A percentile compares a stretch with the other conserved stretches of the same genome.
Conservation (phyloP, 2,113 vertebrate genomes). For the Fulmarus glacialis region DNA sequence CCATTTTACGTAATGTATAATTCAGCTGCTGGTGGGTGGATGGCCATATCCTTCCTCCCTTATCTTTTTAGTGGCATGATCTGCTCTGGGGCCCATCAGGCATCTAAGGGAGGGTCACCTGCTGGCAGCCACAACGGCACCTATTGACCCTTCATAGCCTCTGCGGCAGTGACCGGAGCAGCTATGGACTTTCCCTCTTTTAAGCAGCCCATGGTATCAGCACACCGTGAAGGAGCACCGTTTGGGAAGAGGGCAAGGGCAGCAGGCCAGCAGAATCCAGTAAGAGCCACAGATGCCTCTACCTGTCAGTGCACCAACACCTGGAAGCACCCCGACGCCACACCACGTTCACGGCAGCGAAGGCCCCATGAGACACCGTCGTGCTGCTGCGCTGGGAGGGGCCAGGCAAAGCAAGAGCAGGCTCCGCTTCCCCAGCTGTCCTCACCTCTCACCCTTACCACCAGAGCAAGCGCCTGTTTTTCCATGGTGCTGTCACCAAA, state of each 20-base stretch:
- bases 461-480: not conserved
- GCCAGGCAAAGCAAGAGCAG: not conserved
- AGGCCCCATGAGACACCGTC: not conserved
- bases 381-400: not conserved
- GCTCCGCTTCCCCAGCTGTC: not conserved
- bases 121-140: accelerated
- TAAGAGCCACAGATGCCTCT: not conserved
- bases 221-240: accelerated
- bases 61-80: not conserved
- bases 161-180: not conserved
- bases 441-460: not conserved
- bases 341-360: accelerated
- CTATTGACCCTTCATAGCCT: accelerated
- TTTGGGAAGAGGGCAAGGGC: not conserved
- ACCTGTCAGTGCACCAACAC: not conserved
- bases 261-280: not conserved
- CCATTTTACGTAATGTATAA: not conserved
- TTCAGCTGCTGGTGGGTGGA: not conserved
- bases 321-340: not conserved
- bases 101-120: not conserved
- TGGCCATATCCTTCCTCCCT: not conserved
- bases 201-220: not conserved
- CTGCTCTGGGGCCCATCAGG: not conserved
- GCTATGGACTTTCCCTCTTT: not conserved
- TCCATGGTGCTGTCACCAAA: not conserved